Evolutionary conservation across 2,113 vertebrate species (phyloP), one percentile per base, ranked within the genome.

Genomic region (Ceratotherium simum): DNA sequence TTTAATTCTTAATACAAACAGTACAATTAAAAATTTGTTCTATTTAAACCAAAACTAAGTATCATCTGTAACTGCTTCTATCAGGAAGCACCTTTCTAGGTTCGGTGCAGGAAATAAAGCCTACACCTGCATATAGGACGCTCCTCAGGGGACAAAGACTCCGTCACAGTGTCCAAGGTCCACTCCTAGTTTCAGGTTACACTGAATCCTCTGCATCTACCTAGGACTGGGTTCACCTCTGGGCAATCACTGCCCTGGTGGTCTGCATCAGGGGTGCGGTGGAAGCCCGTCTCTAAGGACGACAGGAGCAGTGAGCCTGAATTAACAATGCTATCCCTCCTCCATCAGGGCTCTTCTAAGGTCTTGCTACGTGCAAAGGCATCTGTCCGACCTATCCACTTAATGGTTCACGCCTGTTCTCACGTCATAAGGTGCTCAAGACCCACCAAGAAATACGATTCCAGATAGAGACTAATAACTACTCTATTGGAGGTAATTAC

Each of bases 1-100:
- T 62, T 90, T 81, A 56, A 67, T 58, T 96, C 48, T 85, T 92
- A 75, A 78, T 0, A 70, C 27, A 90, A 92, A 95, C 2, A 91
- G 23, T 48, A 88, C 46, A 69, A 62, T 60, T 90, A 23, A 79
- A 94, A 92, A 85, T 69, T 3, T 78, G 3, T 42, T 58, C 25
- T 75, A 51, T 65, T 80, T 81, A 92, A 56, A 64, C 62, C 18
- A 60, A 94, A 78, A 70, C 56, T 36, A 65, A 90, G 29, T 5
- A 46, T 10, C 27, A 60, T 10, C 12, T 65, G 5, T 21, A 90
- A 89, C 33, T 72, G 21, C 5, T 72, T 91, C 67, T 48, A 36
- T 31, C 0, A 16, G 75, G 42, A 96, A 91, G 62, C 29, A n/a
- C 11, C 5, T 18, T 39, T 88, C 56, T 39, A 36, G 76, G 39